Base-by-base conservation (phyloP, 2,797 vertebrate species). In the Neosilurus mollespiculum region DNA sequence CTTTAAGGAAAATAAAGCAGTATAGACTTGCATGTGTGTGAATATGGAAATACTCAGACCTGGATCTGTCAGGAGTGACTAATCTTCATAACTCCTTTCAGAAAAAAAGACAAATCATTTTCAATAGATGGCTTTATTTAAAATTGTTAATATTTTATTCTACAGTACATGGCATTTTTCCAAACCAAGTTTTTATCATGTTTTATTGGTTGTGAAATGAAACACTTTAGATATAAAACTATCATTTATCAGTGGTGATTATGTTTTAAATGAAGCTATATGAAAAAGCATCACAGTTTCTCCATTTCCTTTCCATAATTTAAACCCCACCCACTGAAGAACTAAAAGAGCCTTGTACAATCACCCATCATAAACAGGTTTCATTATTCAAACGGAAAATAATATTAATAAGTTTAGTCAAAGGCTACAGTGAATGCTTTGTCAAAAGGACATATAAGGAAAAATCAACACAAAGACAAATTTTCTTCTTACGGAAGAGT, bases 51-150 rank as follows among this genome's bases (percentile, higher is more conserved):
- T 54, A 15, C 70, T 24, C 43, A 24, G 77, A 64, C 22, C 10
- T 30, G 24, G 15, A 59, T 24, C 76, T 66, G 37, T 8, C n/a
- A 51, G 22, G 24, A 10, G 7, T 1, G 26, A 59, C 43, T 1
- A 18, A 37, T 18, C 62, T 18, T 10, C 14, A 11, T 9, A 78
- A 7, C 9, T 26, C 43, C 14, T 8, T 65, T n/a, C 77, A 4
- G 5, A 34, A 64, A 59, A 85, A 49, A 70, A 58, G 78, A 69
- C 26, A 37, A 66, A 30, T 64, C 16, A 67, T 86, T 92, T 94
- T 94, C 96, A 97, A 97, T 96, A 97, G 96, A 96, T 96, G 93
- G 92, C 95, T 98, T 98, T 98, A 97, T 98, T 98, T 97, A 97
- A 98, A 98, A 98, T 92, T 94, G 95, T 97, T 97, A 97, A 96